A percentile compares a stretch with the other conserved stretches of the same genome.
Conservation (phyloP, 2,113 vertebrate genomes). For the Toxotes chatareus region DNA sequence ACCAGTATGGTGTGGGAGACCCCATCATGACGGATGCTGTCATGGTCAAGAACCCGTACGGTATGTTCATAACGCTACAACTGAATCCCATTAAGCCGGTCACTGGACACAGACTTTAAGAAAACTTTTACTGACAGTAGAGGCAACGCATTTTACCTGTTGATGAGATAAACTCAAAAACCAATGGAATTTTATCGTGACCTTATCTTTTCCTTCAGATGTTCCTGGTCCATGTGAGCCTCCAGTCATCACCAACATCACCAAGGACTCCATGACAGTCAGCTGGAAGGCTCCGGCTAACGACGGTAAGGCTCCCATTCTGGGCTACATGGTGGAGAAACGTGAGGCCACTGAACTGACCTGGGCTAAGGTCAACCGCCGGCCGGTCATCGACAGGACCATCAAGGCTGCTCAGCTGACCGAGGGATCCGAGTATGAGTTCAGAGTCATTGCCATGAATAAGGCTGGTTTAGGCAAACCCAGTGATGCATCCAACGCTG, state of each 20-base stretch:
- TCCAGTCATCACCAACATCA: constrained; percentile 95
- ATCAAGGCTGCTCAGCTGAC: constrained; percentile 93
- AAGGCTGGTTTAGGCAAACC: constrained; percentile 98
- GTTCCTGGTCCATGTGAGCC: constrained; percentile 95
- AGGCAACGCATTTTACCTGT: not conserved
- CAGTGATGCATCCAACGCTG: constrained; percentile 92
- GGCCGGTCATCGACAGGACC: constrained; percentile 96
- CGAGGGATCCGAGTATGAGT: constrained; percentile 97
- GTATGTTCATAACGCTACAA: constrained; percentile 74
- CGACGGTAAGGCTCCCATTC: constrained; percentile 93
- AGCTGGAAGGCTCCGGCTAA: constrained; percentile 97
- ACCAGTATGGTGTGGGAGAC: constrained; percentile 96
- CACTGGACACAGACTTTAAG: not conserved
- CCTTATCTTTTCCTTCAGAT: constrained; percentile 82
- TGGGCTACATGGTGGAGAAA: constrained; percentile 97
- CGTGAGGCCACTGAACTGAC: constrained; percentile 92
- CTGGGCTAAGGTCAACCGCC: constrained; percentile 96
- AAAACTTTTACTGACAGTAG: too few relatives aligned
- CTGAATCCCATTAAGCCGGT: not conserved
- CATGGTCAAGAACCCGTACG: constrained; percentile 95
- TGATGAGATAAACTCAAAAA: not conserved
- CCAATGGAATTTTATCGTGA: not conserved
- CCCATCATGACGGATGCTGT: constrained; percentile 88
- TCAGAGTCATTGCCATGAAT: constrained; percentile 94
- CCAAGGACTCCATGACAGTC: constrained; percentile 96